These are phyloP conservation scores for Achroia grisella DNA, from an alignment of 1,140 invertebrate genomes.

Conservation along the genomic window DNA sequence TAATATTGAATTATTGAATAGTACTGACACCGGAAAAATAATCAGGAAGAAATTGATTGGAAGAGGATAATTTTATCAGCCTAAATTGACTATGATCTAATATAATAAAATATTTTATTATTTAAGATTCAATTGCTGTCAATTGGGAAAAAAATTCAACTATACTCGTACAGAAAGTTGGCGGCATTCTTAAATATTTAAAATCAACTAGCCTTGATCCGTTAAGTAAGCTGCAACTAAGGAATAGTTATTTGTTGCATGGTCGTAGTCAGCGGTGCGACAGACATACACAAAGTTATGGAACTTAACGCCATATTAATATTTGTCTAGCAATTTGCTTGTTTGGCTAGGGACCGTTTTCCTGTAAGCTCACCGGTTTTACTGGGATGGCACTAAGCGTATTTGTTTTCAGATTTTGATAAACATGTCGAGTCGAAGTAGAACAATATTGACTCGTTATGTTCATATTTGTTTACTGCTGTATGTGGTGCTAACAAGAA, in stretches of 20 bases:
- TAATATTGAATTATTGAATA: no score
- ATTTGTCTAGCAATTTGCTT: constrained; percentile 60
- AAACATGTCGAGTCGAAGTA: not conserved
- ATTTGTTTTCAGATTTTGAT: not conserved
- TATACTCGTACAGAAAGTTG: no score
- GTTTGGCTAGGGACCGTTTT: constrained; percentile 54
- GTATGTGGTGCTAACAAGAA: no score
- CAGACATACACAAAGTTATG: constrained; percentile 35
- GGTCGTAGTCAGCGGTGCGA: constrained; percentile 24
- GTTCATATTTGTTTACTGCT: no score
- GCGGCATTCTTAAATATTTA: no score
- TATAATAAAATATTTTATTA: no score
- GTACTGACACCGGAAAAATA: no score
- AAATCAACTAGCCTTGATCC: constrained; percentile 18
- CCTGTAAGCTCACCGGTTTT: constrained; percentile 29
- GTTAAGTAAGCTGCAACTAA: constrained; percentile 49
- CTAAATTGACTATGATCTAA: no score
- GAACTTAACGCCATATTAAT: constrained; percentile 34
- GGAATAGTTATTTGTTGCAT: constrained; percentile 40
- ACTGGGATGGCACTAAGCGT: constrained; percentile 14
- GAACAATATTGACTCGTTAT: constrained; percentile 16
- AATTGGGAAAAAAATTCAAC: no score
- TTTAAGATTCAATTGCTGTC: no score
- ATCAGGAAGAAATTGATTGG: no score
- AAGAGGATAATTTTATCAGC: no score